Evolutionary conservation across 2,888 invertebrate species (phyloP), one percentile per base, ranked within the genome.

Genomic region (Melanchra persicariae): DNA sequence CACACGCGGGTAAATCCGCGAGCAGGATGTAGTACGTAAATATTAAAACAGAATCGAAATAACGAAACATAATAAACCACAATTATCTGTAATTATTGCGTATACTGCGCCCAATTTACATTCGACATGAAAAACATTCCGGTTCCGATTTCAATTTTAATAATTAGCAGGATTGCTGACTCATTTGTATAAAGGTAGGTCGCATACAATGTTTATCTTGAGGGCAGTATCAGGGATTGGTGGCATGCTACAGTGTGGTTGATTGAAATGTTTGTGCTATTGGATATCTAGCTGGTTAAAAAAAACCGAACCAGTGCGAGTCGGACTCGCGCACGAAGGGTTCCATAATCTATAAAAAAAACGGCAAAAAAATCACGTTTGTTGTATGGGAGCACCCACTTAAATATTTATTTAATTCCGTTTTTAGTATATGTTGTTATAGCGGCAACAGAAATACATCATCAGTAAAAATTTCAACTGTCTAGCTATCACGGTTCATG

Each of bases 11-110:
- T 8, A 6, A 34, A 57, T 2, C 22, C 37, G 8, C 37, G 8
- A 9, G 7, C 22, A 15, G 15, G 8, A 55, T 4, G 15, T 34
- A 22, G 34, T n/a, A 63, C 34, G 24, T 30, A 63, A 68, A 71
- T 61, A 51, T 63, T 58, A 17, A 63, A 58, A 69, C 65, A 57
- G 55, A 77, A 69, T 66, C 63, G 70, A 70, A 81, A 81, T 77
- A 81, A 60, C 37, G 58, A 55, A 65, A 66, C 67, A 62, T 45
- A 58, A 62, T 70, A 80, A 69, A 73, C 57, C 61, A 81, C 66
- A 74, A 77, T 81, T 77, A 77, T 77, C 68, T 69, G 77, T 63
- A 61, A 79, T 81, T 67, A 70, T 72, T 68, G 60, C 67, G 58
- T 71, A 63, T 58, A 73, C 77, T 60, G 34, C 12, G 57, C 45